Conservation (phyloP, 2,113 vertebrate species). For the Rutilus rutilus region DNA sequence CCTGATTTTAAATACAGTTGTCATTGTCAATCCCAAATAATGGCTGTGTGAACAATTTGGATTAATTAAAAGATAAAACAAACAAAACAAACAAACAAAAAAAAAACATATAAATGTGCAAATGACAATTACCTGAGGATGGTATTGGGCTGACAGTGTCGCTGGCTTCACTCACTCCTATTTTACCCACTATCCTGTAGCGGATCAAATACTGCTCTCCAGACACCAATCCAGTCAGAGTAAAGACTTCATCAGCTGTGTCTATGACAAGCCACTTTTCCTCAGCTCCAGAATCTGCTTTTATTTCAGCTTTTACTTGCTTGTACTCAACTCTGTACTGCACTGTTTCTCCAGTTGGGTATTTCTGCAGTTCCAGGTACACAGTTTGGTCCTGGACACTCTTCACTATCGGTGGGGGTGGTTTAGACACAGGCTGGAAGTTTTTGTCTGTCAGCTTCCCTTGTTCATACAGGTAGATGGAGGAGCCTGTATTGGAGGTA, state of each 20-base stretch:
- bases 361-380: constrained; percentile 9
- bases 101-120: background rate
- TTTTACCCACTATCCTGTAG: constrained; percentile 17
- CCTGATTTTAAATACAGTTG: no score
- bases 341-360: background rate
- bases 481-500: constrained; percentile 4
- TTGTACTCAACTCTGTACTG: constrained; percentile 32
- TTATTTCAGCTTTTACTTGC: no score
- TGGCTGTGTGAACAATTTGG: no score
- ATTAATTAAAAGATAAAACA: no score
- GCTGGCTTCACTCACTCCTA: background rate
- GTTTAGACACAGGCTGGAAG: constrained; percentile 9
- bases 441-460: background rate
- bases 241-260: constrained; percentile 15
- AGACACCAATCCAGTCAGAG: constrained; percentile 8
- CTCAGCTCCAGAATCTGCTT: background rate
- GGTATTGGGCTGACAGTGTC: background rate
- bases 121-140: background rate
- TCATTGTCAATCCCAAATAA: no score
- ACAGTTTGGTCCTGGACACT: background rate
- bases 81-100: no score
- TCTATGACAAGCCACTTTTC: background rate
- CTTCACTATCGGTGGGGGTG: background rate
- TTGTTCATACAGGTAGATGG: constrained; percentile 26
- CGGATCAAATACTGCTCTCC: background rate